These are phyloP conservation scores for Argopecten irradians DNA, from an alignment of 1,140 invertebrate species.

Conservation along the genomic window DNA sequence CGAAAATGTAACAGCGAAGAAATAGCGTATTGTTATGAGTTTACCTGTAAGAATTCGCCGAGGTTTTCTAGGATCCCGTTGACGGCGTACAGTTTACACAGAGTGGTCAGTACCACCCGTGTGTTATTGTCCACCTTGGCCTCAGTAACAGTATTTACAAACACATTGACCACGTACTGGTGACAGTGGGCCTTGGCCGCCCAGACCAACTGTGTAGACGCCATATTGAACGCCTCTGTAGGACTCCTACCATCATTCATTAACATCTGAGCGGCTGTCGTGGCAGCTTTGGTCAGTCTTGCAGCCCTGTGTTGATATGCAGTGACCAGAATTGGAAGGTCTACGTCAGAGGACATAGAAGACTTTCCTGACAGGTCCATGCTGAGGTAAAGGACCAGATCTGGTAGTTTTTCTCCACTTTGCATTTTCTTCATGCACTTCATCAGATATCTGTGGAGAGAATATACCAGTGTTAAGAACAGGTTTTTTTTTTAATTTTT, in stretches of 20 bases:
- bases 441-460: constrained; percentile 66
- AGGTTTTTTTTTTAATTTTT: too few species aligned
- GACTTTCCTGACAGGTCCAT: constrained; percentile 27
- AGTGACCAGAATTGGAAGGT: constrained; percentile 30
- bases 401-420: constrained; percentile 54
- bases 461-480: too few species aligned
- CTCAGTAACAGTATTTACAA: constrained; percentile 43
- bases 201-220: constrained; percentile 86
- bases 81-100: constrained; percentile 88
- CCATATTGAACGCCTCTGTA: constrained; percentile 88
- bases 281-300: constrained; percentile 50
- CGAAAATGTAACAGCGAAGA: too few species aligned
- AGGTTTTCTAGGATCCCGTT: constrained; percentile 85
- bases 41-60: constrained; percentile 88
- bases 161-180: constrained; percentile 37
- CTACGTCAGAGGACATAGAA: constrained; percentile 25
- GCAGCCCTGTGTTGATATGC: constrained; percentile 44
- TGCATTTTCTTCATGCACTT: constrained; percentile 57
- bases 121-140: constrained; percentile 78
- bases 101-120: constrained; percentile 83
- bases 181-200: constrained; percentile 81
- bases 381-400: constrained; percentile 58
- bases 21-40: constrained; percentile 45
- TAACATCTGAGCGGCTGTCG: constrained; percentile 28
- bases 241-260: constrained; percentile 41